Percentiles rank a stretch among this genome's conserved stretches.
Conservation (phyloP, 2,113 vertebrate species). For the Eubucco bourcierii region DNA sequence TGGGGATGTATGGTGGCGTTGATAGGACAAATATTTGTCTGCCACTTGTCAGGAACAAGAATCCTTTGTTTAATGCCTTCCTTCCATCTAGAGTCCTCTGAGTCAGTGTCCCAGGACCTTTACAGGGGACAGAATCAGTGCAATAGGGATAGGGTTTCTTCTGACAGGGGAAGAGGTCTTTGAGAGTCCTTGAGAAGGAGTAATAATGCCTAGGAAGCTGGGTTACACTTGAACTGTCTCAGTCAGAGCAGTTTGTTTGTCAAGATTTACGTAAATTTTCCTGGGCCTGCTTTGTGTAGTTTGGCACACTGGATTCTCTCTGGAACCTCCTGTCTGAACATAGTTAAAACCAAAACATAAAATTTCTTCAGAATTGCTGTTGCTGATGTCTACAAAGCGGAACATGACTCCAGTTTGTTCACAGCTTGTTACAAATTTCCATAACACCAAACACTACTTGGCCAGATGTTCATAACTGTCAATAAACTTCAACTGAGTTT, state of each 20-base stretch:
- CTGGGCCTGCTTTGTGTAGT: not conserved
- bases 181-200: not conserved
- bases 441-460: not conserved
- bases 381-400: not conserved
- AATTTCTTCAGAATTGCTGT: not conserved
- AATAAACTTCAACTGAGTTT: not conserved
- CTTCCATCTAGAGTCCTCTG: not conserved
- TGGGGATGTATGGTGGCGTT: accelerated
- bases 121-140: not conserved
- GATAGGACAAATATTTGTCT: not conserved
- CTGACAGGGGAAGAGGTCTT: not conserved
- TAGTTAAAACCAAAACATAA: not conserved
- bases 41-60: not conserved
- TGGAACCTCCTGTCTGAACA: not conserved
- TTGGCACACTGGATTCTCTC: not conserved
- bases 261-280: not conserved
- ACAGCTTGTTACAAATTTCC: not conserved
- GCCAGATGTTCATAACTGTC: not conserved
- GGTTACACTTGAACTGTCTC: not conserved
- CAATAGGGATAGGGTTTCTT: not conserved
- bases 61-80: not conserved
- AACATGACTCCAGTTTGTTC: not conserved
- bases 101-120: not conserved
- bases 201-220: not conserved
- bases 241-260: not conserved